Evolutionary conservation across 1,140 invertebrate genomes (phyloP).

Genomic region (Drosophila nigrodunni): DNA sequence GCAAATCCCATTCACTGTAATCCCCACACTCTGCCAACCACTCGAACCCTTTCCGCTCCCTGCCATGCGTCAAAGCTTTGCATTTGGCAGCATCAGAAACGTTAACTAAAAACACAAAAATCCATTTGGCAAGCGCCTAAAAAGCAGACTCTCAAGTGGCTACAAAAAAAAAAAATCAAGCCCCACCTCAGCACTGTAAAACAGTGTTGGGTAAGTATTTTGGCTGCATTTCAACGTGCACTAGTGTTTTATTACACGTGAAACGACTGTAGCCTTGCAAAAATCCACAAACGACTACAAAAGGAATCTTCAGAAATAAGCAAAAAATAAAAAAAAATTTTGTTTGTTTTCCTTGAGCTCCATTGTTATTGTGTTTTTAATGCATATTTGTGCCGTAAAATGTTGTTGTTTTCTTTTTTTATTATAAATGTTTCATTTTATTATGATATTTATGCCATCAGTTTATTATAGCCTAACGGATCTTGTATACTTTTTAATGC

Average conservation of each 20-base stretch:
- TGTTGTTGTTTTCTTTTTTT: slow-evolving; percentile 7
- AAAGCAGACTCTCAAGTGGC: slow-evolving; percentile 51
- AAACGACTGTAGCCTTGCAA: slow-evolving; percentile 37
- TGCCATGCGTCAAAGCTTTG: slow-evolving; percentile 6
- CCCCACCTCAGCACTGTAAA: slow-evolving; percentile 17
- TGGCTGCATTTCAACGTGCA: slow-evolving; percentile 27
- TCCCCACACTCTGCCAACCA: slow-evolving; percentile 10
- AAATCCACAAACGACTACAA: slow-evolving; percentile 18
- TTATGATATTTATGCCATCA: slow-evolving; percentile 38
- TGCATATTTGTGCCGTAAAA: slow-evolving; percentile 54
- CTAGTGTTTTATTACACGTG: slow-evolving; percentile 36
- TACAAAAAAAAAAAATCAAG: neutral
- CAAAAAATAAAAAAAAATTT: neutral
- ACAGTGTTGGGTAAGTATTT: slow-evolving; percentile 38
- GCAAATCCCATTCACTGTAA: slow-evolving; percentile 53
- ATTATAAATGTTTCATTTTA: slow-evolving; percentile 37
- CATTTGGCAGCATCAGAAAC: slow-evolving; percentile 27
- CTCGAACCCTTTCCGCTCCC: neutral
- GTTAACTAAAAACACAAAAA: slow-evolving; percentile 40
- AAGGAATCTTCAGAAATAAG: slow-evolving; percentile 28
- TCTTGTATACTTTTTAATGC: slow-evolving; percentile 13
- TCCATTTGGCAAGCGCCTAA: slow-evolving; percentile 50
- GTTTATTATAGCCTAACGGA: slow-evolving; percentile 37
- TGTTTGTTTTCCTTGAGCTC: slow-evolving; percentile 31
- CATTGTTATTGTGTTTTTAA: slow-evolving; percentile 42